phyloP scores from a whole-genome alignment of 2,888 invertebrate genomes.

The Rhimphoctona megacephalus region DNA sequence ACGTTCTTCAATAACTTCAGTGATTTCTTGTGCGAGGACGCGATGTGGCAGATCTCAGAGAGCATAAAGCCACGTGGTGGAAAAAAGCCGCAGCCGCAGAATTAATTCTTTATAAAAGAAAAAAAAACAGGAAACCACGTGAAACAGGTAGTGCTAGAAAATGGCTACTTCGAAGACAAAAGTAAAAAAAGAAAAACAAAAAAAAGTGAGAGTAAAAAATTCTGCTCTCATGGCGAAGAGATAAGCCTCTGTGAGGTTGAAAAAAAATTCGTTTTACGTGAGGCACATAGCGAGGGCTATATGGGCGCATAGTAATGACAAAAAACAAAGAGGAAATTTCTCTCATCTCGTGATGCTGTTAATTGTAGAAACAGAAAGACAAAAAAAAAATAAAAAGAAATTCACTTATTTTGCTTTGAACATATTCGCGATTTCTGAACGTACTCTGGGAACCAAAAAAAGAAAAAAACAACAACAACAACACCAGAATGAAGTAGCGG shows the following conservation, averaged over 20 bases:
- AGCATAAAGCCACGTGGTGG: conserved; percentile 96
- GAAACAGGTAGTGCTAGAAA: conserved; percentile 35
- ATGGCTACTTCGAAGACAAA: conserved; percentile 37
- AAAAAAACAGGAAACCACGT: conserved; percentile 26
- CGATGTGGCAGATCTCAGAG: conserved; percentile 99
- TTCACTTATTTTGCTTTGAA: conserved; percentile 58
- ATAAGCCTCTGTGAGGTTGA: conserved; percentile 68
- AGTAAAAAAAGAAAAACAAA: conserved; percentile 32
- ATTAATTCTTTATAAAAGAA: conserved; percentile 71
- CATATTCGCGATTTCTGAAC: conserved; percentile 52
- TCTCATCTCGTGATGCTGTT: conserved; percentile 54
- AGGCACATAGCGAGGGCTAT: neutral
- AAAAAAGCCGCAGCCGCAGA: conserved; percentile 85
- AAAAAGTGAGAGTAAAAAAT: conserved; percentile 37
- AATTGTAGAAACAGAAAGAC: conserved; percentile 14
- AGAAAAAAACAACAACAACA: neutral
- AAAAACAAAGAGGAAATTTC: conserved; percentile 32
- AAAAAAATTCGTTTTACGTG: conserved; percentile 16
- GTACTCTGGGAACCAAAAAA: conserved; percentile 40
- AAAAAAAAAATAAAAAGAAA: neutral
- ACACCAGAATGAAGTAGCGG: neutral
- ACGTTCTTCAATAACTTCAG: conserved; percentile 98
- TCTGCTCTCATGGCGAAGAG: conserved; percentile 37
- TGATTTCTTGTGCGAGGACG: conserved; percentile 97
- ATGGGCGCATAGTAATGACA: conserved; percentile 39